Base-by-base conservation (phyloP, 2,888 invertebrate genomes). In the Coecobrya sp. region DNA sequence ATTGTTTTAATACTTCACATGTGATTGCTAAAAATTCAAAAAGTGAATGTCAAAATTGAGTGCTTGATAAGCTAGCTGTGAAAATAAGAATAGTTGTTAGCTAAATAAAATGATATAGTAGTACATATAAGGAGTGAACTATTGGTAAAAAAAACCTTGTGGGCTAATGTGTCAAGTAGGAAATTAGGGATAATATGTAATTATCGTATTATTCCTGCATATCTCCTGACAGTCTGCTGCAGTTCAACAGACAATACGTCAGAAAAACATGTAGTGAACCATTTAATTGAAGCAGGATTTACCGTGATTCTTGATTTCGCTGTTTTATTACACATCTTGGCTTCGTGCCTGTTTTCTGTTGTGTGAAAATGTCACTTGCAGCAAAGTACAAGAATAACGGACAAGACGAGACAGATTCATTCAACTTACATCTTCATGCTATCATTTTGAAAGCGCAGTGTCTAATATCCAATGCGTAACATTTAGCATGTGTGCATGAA, bases 121-220 rank as follows among this genome's bases (percentile, higher is more conserved):
- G 25, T 3, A 25, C 68, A n/a, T 3, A 36, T 13, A 30, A 30
- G 11, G 30, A 10, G 68, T 68, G n/a, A 13, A 36, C n/a, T 10
- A 25, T 62, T 62, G 55, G 16, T 55, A n/a, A 55, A 59, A 62
- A 25, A 19, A 25, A 10, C 3, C 11, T 62, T 30, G 36, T 45
- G 84, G n/a, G 55, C n/a, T 84, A 62, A 73, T 89, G 89, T 89
- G 89, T 89, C 89, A 89, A 89, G 70, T 89, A 82, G 62, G 70
- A 65, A 52, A n/a, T 52, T 45, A 42, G 55, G 65, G 65, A 27
- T 81, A 89, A 89, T 82, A 89, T 42, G 82, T 89, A 68, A 82
- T 86, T 11, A 59, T 16, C 19, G 16, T 7, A 8, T 19, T 19
- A 59, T 16, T 0, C 7, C 8, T 13, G 16, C 27, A 11, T 27